These are phyloP conservation scores for Pseudanteris insignis DNA, from an alignment of 2,888 invertebrate species.

Conservation along the genomic window DNA sequence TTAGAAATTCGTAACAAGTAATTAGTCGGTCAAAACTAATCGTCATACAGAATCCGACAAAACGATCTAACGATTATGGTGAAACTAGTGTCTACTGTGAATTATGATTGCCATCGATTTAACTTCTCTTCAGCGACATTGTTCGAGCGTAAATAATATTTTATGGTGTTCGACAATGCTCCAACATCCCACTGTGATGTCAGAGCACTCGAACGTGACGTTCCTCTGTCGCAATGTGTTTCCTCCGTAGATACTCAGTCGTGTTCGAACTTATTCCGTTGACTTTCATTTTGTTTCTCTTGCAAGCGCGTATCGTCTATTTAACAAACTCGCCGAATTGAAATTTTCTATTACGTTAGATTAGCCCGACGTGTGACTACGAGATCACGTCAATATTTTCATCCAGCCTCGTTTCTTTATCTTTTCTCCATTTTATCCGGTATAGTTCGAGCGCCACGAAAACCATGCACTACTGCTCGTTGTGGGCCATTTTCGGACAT, in stretches of 20 bases:
- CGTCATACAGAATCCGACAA: too few species aligned
- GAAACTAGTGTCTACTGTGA: too few species aligned
- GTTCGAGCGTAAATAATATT: slow-evolving; percentile 39
- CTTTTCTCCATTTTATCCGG: neutral
- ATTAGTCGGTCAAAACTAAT: too few species aligned
- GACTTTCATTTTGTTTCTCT: slow-evolving; percentile 26
- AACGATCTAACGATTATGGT: too few species aligned
- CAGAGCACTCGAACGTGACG: slow-evolving; percentile 37
- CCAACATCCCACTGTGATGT: slow-evolving; percentile 37
- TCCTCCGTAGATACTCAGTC: slow-evolving; percentile 27
- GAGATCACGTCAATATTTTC: slow-evolving; percentile 5
- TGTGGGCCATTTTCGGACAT: too few species aligned
- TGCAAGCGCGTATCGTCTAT: slow-evolving; percentile 22
- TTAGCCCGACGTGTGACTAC: slow-evolving; percentile 21
- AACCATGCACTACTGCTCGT: too few species aligned
- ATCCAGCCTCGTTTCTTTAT: slow-evolving; percentile 19
- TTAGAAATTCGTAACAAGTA: too few species aligned
- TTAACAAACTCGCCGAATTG: slow-evolving; percentile 33
- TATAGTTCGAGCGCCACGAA: too few species aligned
- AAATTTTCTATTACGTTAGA: slow-evolving; percentile 26
- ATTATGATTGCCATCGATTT: slow-evolving; percentile 26
- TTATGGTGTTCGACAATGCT: slow-evolving; percentile 37
- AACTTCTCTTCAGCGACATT: slow-evolving; percentile 26
- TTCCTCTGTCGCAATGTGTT: slow-evolving; percentile 38
- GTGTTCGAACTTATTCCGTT: slow-evolving; percentile 28